Percentiles rank a stretch among this genome's conserved stretches.
These are phyloP conservation scores for Subanguina moxae DNA, from an alignment of 1,140 invertebrate genomes.

Conservation along the genomic window DNA sequence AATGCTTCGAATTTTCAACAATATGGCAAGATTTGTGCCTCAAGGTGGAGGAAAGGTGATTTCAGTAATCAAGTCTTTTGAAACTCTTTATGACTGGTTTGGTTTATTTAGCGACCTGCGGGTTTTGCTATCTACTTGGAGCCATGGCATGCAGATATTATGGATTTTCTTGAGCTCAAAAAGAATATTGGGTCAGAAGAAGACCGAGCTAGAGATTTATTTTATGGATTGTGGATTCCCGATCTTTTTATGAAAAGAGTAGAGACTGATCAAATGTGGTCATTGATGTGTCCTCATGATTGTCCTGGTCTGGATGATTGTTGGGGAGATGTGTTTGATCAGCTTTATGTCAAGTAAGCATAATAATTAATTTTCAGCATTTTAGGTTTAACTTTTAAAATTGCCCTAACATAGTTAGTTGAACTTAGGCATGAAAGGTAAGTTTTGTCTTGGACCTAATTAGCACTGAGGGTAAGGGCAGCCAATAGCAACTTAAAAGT, in stretches of 20 bases:
- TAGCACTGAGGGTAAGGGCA: no score
- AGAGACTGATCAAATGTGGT: slow-evolving; percentile 80
- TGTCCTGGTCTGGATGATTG: slow-evolving; percentile 82
- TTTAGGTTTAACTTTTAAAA: no score
- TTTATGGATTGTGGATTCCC: slow-evolving; percentile 95
- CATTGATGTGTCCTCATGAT: slow-evolving; percentile 91
- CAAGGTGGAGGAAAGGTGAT: slow-evolving; percentile 88
- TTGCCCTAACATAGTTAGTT: no score
- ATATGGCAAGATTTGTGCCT: slow-evolving; percentile 91
- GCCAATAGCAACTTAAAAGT: no score
- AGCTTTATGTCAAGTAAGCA: slow-evolving; percentile 78
- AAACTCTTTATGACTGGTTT: background rate
- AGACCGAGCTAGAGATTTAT: slow-evolving; percentile 85
- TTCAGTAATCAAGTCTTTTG: background rate
- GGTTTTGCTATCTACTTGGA: slow-evolving; percentile 98
- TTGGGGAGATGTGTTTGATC: slow-evolving; percentile 91
- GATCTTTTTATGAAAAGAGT: slow-evolving; percentile 98
- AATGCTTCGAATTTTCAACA: slow-evolving; percentile 91
- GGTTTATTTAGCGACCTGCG: slow-evolving; percentile 71
- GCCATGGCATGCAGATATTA: slow-evolving; percentile 97
- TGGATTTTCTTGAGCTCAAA: slow-evolving; percentile 86
- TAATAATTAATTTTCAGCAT: no score
- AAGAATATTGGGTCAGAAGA: slow-evolving; percentile 94
- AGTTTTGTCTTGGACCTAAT: no score
- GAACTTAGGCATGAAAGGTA: no score